phyloP scores from a whole-genome alignment of 1,140 invertebrate genomes.

The Pristionchus pacificus region DNA sequence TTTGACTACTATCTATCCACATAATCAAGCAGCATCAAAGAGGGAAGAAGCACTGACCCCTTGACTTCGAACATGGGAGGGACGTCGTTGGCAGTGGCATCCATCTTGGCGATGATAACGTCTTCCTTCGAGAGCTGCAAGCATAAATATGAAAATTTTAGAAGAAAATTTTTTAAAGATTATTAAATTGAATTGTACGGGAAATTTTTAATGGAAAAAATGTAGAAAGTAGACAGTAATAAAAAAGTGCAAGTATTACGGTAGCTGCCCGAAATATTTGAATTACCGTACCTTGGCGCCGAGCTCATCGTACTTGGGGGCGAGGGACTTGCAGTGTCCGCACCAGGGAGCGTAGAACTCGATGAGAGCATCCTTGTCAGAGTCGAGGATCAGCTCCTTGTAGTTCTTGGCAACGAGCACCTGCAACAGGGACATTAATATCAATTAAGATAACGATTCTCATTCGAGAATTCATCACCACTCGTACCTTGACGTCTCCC shows the following conservation, averaged over 20 bases:
- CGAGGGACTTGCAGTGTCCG: conserved; percentile 93
- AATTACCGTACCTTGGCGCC: conserved; percentile 72
- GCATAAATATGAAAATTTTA: neutral
- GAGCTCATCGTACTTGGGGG: conserved; percentile 87
- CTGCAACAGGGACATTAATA: conserved; percentile 38
- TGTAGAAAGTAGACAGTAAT: too few species aligned
- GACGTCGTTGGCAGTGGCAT: conserved; percentile 97
- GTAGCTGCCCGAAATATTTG: too few species aligned
- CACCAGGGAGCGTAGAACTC: conserved; percentile 99
- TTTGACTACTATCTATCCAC: too few species aligned
- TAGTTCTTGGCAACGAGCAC: conserved; percentile 93
- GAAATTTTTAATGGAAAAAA: too few species aligned
- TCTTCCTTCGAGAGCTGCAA: conserved; percentile 75
- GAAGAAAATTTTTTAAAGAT: too few species aligned
- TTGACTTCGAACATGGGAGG: conserved; percentile 83
- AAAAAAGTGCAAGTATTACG: too few species aligned
- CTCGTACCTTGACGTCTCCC: conserved; percentile 71
- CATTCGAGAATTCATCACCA: conserved; percentile 61
- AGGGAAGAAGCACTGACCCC: conserved; percentile 61
- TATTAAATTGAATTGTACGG: too few species aligned
- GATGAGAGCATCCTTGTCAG: conserved; percentile 84
- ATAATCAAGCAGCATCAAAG: neutral
- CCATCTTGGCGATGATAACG: conserved; percentile 89
- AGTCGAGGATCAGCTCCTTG: conserved; percentile 85
- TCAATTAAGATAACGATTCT: neutral